Percentiles rank a stretch among this genome's conserved stretches.
These are phyloP conservation scores for Popillia japonica DNA, from an alignment of 1,140 invertebrate species.

Conservation along the genomic window DNA sequence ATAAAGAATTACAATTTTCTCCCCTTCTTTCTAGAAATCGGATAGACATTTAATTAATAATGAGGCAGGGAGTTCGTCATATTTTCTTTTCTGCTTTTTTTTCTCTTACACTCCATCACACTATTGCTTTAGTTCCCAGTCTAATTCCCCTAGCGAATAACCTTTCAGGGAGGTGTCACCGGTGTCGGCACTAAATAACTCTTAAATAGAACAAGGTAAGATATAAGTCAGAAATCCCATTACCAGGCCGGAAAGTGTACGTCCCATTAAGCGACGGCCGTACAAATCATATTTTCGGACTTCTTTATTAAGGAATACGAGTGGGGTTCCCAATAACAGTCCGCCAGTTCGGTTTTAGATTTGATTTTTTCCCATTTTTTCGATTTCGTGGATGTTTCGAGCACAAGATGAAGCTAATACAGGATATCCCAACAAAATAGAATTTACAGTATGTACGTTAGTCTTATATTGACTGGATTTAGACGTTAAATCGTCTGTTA, in stretches of 20 bases:
- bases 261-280: neutral
- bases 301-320: neutral
- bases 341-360: neutral
- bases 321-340: neutral
- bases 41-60: neutral
- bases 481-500: too few species aligned
- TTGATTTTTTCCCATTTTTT: neutral
- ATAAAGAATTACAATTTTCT: neutral
- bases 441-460: too few species aligned
- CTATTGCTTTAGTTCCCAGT: neutral
- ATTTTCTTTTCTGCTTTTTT: neutral
- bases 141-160: neutral
- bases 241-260: slow-evolving; percentile 3
- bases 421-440: too few species aligned
- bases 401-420: neutral
- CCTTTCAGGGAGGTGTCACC: neutral
- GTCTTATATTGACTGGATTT: too few species aligned
- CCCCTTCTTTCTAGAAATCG: too few species aligned
- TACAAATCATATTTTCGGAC: slow-evolving; percentile 1
- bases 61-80: neutral
- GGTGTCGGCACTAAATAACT: neutral
- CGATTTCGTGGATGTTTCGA: neutral
- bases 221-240: slow-evolving; percentile 11
- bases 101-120: neutral
- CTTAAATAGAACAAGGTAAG: neutral